These are phyloP conservation scores for Steatornis caripensis DNA, from an alignment of 2,113 vertebrate species.

Conservation along the genomic window DNA sequence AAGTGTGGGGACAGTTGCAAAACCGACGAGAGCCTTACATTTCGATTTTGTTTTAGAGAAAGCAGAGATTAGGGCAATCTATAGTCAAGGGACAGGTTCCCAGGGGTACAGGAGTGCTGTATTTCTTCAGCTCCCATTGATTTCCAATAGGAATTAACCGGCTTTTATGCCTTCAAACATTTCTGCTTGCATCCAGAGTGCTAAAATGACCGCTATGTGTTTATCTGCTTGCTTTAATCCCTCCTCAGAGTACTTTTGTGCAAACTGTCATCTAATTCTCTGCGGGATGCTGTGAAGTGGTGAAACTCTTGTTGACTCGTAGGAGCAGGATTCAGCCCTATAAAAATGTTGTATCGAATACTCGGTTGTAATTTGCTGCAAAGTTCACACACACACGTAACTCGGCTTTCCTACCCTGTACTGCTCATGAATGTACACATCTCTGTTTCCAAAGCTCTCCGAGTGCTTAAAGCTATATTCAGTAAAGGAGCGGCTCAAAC, in stretches of 20 bases:
- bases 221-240: neutral
- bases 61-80: neutral
- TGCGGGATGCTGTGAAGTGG: accelerated
- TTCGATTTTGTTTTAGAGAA: neutral
- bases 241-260: neutral
- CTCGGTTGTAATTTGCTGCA: neutral
- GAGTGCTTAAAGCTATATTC: neutral
- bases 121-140: neutral
- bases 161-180: neutral
- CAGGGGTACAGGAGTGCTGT: neutral
- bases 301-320: neutral
- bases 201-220: neutral
- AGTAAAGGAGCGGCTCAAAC: neutral
- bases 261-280: neutral
- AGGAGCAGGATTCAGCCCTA: neutral
- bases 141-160: slow-evolving; percentile 5
- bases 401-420: neutral
- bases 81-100: neutral
- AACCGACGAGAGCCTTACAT: neutral
- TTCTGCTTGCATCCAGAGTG: neutral
- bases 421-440: accelerated
- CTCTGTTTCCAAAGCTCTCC: neutral
- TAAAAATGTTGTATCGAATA: neutral
- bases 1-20: neutral
- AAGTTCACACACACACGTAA: neutral